Conservation (phyloP, 2,888 invertebrate species). For the Timandra comae region DNA sequence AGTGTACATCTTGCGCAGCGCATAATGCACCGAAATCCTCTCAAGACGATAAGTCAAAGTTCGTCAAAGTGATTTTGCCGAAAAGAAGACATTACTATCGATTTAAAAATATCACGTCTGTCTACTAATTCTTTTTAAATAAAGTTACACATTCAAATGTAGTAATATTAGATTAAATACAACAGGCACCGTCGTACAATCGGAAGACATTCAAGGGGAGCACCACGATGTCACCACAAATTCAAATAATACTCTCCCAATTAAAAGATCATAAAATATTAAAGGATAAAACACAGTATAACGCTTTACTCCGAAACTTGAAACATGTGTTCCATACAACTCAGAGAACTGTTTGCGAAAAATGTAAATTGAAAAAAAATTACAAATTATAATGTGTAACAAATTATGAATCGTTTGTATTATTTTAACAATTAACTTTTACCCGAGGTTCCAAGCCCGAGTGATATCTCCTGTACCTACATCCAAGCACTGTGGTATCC, state of each 20-base stretch:
- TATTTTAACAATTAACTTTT: too few species aligned
- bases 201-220: constrained; percentile 2
- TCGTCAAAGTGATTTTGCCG: constrained; percentile 46
- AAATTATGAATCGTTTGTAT: too few species aligned
- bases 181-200: constrained; percentile 28
- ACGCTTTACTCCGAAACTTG: constrained; percentile 32
- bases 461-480: too few species aligned
- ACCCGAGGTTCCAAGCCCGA: too few species aligned
- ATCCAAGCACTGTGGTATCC: too few species aligned
- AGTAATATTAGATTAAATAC: constrained; percentile 25
- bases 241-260: constrained; percentile 36
- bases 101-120: constrained; percentile 41
- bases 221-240: constrained; percentile 29
- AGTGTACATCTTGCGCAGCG: constrained; percentile 47
- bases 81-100: constrained; percentile 47
- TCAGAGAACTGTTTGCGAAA: background rate
- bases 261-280: constrained; percentile 33
- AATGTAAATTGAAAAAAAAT: constrained; percentile 1
- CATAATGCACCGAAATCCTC: constrained; percentile 18
- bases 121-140: too few species aligned
- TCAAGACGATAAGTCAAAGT: constrained; percentile 21
- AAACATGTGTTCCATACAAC: constrained; percentile 36
- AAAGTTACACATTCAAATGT: too few species aligned
- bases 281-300: constrained; percentile 29
- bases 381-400: background rate